These are phyloP conservation scores for Ceraclea dissimilis DNA, from an alignment of 2,888 invertebrate genomes.

Conservation along the genomic window DNA sequence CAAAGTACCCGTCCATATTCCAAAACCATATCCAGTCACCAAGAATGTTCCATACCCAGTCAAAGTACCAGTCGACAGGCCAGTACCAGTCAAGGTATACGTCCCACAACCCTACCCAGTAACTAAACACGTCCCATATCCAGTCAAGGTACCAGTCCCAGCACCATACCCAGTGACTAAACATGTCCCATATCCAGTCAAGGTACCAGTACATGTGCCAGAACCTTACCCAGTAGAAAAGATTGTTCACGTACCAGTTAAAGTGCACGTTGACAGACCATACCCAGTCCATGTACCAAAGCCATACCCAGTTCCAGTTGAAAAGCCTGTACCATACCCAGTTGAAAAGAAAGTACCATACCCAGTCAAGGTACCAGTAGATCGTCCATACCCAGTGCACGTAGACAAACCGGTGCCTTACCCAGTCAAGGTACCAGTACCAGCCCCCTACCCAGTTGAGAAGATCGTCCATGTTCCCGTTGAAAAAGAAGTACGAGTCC, in stretches of 20 bases:
- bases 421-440: constrained; percentile 64
- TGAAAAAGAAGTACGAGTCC: constrained; percentile 57
- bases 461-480: constrained; percentile 59
- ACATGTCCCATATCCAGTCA: constrained; percentile 56
- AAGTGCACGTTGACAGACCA: constrained; percentile 61
- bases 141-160: constrained; percentile 63
- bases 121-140: constrained; percentile 57
- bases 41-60: constrained; percentile 55
- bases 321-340: constrained; percentile 68
- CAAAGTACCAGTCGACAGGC: constrained; percentile 50
- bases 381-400: constrained; percentile 64
- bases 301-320: constrained; percentile 62
- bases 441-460: constrained; percentile 62
- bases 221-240: constrained; percentile 72
- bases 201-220: constrained; percentile 62
- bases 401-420: constrained; percentile 74
- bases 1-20: constrained; percentile 59
- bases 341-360: constrained; percentile 64
- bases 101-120: constrained; percentile 58
- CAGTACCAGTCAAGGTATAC: constrained; percentile 58
- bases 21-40: constrained; percentile 60
- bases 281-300: constrained; percentile 61
- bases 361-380: constrained; percentile 60
- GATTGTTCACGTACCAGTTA: constrained; percentile 62
- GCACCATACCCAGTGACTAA: constrained; percentile 69